These are phyloP conservation scores for Drosophila cognata DNA, from an alignment of 2,888 invertebrate species.

Conservation along the genomic window DNA sequence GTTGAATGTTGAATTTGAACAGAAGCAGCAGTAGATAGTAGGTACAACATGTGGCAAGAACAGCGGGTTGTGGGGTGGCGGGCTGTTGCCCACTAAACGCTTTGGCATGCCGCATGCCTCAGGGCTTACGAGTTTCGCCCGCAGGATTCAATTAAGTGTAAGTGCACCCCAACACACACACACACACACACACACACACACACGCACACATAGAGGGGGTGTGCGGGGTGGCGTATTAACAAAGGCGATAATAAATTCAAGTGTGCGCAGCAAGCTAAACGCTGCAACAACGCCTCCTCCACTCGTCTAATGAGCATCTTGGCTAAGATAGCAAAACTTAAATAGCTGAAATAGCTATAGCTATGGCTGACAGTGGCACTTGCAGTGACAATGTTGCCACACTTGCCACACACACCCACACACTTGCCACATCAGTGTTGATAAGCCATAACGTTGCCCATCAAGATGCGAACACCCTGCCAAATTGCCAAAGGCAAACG, in stretches of 20 bases:
- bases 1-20: conserved; percentile 2
- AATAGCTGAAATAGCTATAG: conserved; percentile 15
- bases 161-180: conserved; percentile 52
- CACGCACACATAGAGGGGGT: neutral
- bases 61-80: conserved; percentile 19
- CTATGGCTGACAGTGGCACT: conserved; percentile 20
- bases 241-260: conserved; percentile 52
- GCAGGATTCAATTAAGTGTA: conserved; percentile 80
- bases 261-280: conserved; percentile 34
- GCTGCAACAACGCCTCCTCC: conserved; percentile 32
- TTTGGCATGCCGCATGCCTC: conserved; percentile 73
- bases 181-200: conserved; percentile 1
- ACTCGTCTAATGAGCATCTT: conserved; percentile 47
- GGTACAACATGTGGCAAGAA: conserved; percentile 12
- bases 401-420: conserved; percentile 1
- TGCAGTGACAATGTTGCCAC: conserved; percentile 35
- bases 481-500: conserved; percentile 18
- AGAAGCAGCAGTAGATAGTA: conserved; percentile 20
- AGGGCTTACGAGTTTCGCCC: conserved; percentile 64
- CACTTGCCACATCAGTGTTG: conserved; percentile 14
- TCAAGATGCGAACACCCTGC: conserved; percentile 20
- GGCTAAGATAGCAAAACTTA: conserved; percentile 51
- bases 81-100: conserved; percentile 65
- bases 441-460: conserved; percentile 30
- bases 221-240: conserved; percentile 22